phyloP scores from a whole-genome alignment of 1,140 invertebrate species.

The Drosophila leontia region DNA sequence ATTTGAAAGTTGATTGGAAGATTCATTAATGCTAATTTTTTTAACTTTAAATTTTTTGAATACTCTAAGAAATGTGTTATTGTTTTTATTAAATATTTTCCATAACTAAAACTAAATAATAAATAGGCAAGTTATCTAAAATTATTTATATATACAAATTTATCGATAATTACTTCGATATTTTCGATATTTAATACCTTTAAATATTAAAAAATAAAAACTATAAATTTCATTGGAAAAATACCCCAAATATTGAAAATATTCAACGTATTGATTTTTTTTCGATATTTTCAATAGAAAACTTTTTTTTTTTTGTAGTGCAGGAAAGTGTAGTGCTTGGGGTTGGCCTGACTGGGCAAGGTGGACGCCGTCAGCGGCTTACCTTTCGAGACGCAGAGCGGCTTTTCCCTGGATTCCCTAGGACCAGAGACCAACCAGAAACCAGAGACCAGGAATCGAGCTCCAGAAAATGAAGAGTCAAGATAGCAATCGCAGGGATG shows the following conservation, averaged over 20 bases:
- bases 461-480: conserved; percentile 65
- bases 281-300: not conserved
- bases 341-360: conserved; percentile 37
- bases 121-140: no score
- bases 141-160: no score
- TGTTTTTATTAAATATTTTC: not conserved
- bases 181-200: no score
- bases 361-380: conserved; percentile 75
- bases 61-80: no score
- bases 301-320: conserved; percentile 13
- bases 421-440: conserved; percentile 24
- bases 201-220: no score
- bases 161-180: no score
- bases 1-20: not conserved
- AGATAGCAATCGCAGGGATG: conserved; percentile 65
- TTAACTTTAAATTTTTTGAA: no score
- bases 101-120: not conserved
- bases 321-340: not conserved
- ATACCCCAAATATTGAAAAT: not conserved
- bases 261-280: not conserved
- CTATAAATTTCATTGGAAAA: no score
- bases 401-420: conserved; percentile 49
- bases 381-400: conserved; percentile 47
- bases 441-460: conserved; percentile 11
- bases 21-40: not conserved